Base-by-base conservation (phyloP, 1,140 invertebrate species). In the Myzus persicae region DNA sequence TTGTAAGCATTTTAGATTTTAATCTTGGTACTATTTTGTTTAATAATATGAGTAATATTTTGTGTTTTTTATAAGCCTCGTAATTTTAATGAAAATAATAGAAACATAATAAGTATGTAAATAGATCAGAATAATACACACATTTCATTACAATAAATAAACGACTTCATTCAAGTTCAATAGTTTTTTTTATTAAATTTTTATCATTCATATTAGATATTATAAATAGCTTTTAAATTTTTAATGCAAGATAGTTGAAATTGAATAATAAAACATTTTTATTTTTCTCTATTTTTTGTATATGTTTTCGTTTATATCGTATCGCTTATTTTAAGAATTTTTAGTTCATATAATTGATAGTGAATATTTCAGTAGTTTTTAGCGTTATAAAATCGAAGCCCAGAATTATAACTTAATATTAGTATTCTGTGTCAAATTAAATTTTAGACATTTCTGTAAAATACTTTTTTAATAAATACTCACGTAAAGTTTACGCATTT, bases 401-500 rank as follows among this genome's bases (percentile, higher is more conserved):
- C 31, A 9, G n/a, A 59, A 9, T 59, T 59, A 31, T 76, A 76
- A 18, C 14, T 76, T 76, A 76, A 54, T 51, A n/a, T n/a, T n/a
- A n/a, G n/a, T n/a, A n/a, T n/a, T n/a, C n/a, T n/a, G n/a, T n/a
- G n/a, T n/a, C n/a, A n/a, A n/a, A n/a, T n/a, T n/a, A n/a, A n/a
- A n/a, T n/a, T n/a, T n/a, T n/a, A n/a, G n/a, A n/a, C n/a, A n/a
- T n/a, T n/a, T 76, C 7, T 51, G 5, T 76, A 6, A n/a, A 36
- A 18, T n/a, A 18, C 36, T 76, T 76, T n/a, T 76, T n/a, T n/a
- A 26, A 46, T 2, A 42, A 48, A 89, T 51, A 95, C 96, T 96
- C 94, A 96, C 96, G 96, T 96, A 94, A 96, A 96, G 94, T 96
- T 97, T 93, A 96, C 96, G 93, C 96, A 96, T 93, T 96, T 96